Evolutionary conservation across 2,113 vertebrate genomes (phyloP).

Genomic region (Apodemus speciosus): DNA sequence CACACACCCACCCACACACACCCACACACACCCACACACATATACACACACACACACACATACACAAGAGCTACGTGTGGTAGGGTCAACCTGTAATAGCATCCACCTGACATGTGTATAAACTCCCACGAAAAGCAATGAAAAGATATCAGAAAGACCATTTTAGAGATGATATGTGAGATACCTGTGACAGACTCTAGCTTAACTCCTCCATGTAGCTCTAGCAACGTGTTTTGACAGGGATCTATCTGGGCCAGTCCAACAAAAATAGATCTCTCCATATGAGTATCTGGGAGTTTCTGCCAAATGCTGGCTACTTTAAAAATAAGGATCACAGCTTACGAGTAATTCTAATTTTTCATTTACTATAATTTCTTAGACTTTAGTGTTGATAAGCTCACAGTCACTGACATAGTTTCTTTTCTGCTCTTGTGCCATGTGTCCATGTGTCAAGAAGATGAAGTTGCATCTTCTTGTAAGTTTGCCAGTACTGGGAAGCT

Average conservation of each 20-base stretch:
- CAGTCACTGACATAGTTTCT: constrained; percentile 49
- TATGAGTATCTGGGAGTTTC: constrained; percentile 21
- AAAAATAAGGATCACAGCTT: constrained; percentile 57
- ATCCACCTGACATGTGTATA: neutral
- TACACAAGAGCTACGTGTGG: neutral
- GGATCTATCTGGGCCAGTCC: neutral
- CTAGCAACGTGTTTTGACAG: constrained; percentile 17
- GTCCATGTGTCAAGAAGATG: constrained; percentile 26
- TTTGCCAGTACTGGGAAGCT: neutral
- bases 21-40: too few relatives aligned
- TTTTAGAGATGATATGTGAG: constrained; percentile 2
- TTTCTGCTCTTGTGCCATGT: constrained; percentile 24
- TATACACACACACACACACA: too few relatives aligned
- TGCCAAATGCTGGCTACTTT: constrained; percentile 45
- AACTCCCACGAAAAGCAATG: neutral
- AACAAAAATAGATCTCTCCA: constrained; percentile 26
- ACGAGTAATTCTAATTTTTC: constrained; percentile 57
- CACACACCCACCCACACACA: too few relatives aligned
- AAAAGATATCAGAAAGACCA: neutral
- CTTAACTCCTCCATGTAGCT: neutral
- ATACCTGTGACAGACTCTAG: neutral
- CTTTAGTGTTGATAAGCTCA: constrained; percentile 20
- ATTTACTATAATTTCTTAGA: constrained; percentile 56
- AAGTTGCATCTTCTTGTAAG: neutral
- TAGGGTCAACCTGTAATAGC: neutral